phyloP scores from a whole-genome alignment of 1,140 invertebrate genomes.

The Portunus trituberculatus region DNA sequence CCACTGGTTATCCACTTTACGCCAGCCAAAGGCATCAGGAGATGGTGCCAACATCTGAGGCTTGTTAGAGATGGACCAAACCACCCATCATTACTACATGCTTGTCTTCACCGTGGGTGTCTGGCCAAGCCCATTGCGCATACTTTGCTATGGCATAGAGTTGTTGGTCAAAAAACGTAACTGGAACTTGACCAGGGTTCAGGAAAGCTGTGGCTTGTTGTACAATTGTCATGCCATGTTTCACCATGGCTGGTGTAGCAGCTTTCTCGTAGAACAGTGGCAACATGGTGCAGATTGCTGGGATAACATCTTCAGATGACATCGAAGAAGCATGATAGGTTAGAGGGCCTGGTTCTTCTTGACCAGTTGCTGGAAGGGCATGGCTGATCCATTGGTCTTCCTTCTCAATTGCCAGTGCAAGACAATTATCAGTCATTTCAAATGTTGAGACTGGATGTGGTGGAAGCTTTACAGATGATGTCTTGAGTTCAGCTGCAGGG shows the following conservation, averaged over 20 bases:
- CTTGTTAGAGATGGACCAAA: no score
- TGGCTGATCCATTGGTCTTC: slow-evolving; percentile 40
- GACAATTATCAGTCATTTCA: slow-evolving; percentile 9
- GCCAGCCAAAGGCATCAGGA: no score
- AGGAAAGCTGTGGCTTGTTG: slow-evolving; percentile 46
- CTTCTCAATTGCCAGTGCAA: slow-evolving; percentile 34
- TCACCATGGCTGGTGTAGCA: slow-evolving; percentile 35
- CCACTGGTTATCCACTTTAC: no score
- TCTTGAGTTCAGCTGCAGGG: slow-evolving; percentile 36
- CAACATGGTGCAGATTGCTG: slow-evolving; percentile 23
- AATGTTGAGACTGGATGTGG: slow-evolving; percentile 10
- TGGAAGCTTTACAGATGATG: slow-evolving; percentile 42
- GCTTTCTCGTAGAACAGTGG: slow-evolving; percentile 44
- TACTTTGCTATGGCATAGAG: slow-evolving; percentile 36
- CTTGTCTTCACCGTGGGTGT: slow-evolving; percentile 35
- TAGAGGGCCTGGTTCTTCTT: slow-evolving; percentile 7
- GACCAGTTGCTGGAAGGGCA: slow-evolving; percentile 43
- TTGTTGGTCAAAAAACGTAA: neutral
- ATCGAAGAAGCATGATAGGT: slow-evolving; percentile 15
- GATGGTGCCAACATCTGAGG: no score
- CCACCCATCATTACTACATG: slow-evolving; percentile 40
- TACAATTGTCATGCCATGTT: slow-evolving; percentile 34
- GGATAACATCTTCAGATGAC: neutral
- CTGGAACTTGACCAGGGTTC: slow-evolving; percentile 20
- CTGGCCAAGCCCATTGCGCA: slow-evolving; percentile 30